phyloP scores from a whole-genome alignment of 2,797 vertebrate species.

The Eutrigla gurnardus region DNA sequence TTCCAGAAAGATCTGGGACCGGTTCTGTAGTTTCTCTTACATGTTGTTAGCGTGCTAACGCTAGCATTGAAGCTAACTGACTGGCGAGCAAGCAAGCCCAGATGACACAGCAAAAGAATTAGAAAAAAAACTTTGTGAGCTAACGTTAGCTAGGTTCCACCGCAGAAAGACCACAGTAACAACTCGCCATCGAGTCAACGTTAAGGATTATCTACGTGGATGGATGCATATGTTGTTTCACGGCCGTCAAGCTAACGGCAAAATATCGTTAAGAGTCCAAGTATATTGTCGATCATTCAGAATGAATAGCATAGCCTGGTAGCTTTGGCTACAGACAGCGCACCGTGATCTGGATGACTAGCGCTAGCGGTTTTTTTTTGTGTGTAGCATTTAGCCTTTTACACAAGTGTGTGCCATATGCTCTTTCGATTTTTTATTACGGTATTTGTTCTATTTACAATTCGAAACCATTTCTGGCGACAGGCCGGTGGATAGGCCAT shows the following conservation, averaged over 20 bases:
- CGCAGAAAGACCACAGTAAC: neutral
- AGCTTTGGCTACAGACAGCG: constrained; percentile 40
- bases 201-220: rapidly evolving
- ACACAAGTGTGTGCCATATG: rapidly evolving
- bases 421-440: rapidly evolving
- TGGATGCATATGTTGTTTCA: neutral
- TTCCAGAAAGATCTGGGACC: constrained; percentile 19
- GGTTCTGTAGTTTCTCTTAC: constrained; percentile 54
- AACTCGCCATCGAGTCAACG: neutral
- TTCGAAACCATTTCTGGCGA: neutral
- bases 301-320: constrained; percentile 63
- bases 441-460: rapidly evolving
- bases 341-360: neutral
- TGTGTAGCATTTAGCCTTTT: neutral
- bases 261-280: constrained; percentile 2
- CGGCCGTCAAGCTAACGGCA: constrained; percentile 18
- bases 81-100: constrained; percentile 68
- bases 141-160: neutral
- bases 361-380: neutral
- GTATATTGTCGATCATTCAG: constrained; percentile 37
- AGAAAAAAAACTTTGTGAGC: constrained; percentile 58
- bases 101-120: constrained; percentile 88
- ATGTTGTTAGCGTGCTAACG: constrained; percentile 68
- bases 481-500: constrained; percentile 42
- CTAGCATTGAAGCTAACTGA: constrained; percentile 66